Evolutionary conservation across 2,888 invertebrate species (phyloP).

Genomic region (Andrena chrysosceles): DNA sequence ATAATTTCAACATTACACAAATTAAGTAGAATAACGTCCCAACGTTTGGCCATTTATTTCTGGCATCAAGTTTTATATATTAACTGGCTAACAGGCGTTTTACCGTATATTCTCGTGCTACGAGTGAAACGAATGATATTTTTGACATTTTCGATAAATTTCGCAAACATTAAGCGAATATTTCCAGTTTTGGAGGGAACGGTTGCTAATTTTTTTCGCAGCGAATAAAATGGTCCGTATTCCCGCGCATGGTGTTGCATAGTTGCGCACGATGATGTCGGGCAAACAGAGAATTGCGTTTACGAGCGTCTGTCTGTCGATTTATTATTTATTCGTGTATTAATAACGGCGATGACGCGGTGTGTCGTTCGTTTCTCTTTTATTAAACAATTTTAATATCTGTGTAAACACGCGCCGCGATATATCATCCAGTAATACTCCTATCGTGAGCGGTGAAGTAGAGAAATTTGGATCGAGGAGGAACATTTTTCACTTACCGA

Average conservation of each 20-base stretch:
- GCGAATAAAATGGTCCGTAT: conserved; percentile 1
- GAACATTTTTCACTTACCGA: conserved; percentile 72
- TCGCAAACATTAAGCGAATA: neutral
- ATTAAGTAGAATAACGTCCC: no score
- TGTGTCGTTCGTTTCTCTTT: conserved; percentile 41
- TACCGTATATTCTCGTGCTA: no score
- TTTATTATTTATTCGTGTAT: conserved; percentile 51
- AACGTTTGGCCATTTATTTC: no score
- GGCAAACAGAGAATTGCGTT: conserved; percentile 30
- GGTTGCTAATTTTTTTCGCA: neutral
- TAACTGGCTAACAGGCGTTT: no score
- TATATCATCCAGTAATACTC: conserved; percentile 72
- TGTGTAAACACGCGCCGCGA: conserved; percentile 69
- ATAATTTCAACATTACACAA: no score
- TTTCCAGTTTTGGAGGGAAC: no score
- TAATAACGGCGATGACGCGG: conserved; percentile 40
- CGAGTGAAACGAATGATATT: neutral
- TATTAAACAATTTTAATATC: conserved; percentile 74
- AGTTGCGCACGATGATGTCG: conserved; percentile 6
- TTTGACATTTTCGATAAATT: neutral
- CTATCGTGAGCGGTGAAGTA: conserved; percentile 70
- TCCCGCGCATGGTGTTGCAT: neutral
- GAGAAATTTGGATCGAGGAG: conserved; percentile 72
- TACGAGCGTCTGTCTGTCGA: neutral
- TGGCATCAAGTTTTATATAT: no score